A percentile compares a stretch with the other conserved stretches of the same genome.
These are phyloP conservation scores for Xestia sexstrigata DNA, from an alignment of 2,888 invertebrate genomes.

Conservation along the genomic window DNA sequence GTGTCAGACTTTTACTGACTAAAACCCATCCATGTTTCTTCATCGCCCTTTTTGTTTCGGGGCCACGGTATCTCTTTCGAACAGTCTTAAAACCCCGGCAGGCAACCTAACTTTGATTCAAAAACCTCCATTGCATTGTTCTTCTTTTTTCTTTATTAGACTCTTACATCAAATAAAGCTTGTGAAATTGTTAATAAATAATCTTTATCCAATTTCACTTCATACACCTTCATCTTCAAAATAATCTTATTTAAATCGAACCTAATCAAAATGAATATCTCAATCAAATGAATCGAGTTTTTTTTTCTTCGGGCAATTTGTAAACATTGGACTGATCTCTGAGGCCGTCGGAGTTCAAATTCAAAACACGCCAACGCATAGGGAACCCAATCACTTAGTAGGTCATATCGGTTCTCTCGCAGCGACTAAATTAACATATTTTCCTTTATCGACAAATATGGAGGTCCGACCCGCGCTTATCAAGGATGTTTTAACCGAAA, in stretches of 20 bases:
- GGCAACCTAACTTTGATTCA: constrained; percentile 69
- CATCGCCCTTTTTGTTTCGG: no score
- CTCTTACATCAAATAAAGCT: constrained; percentile 18
- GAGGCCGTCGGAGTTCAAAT: constrained; percentile 81
- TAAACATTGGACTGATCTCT: constrained; percentile 86
- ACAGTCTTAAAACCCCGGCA: no score
- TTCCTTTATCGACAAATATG: constrained; percentile 88
- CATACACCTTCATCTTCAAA: constrained; percentile 57
- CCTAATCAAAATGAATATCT: constrained; percentile 79
- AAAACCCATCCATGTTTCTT: no score
- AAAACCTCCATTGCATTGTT: constrained; percentile 66
- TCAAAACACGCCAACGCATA: constrained; percentile 85
- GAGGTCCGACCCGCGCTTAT: constrained; percentile 85
- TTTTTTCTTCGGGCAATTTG: constrained; percentile 83
- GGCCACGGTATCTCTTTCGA: no score
- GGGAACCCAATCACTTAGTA: constrained; percentile 90
- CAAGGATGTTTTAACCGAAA: constrained; percentile 85
- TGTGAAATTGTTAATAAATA: constrained; percentile 62
- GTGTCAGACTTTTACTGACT: no score
- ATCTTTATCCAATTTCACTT: constrained; percentile 56
- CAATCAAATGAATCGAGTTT: constrained; percentile 77
- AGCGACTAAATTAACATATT: constrained; percentile 89
- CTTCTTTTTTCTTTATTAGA: constrained; percentile 4
- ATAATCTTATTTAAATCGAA: constrained; percentile 75
- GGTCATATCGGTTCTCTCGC: constrained; percentile 87